Percentiles rank a stretch among this genome's conserved stretches.
Conservation (phyloP, 2,113 vertebrate species). For the Falcunculus frontatus region DNA sequence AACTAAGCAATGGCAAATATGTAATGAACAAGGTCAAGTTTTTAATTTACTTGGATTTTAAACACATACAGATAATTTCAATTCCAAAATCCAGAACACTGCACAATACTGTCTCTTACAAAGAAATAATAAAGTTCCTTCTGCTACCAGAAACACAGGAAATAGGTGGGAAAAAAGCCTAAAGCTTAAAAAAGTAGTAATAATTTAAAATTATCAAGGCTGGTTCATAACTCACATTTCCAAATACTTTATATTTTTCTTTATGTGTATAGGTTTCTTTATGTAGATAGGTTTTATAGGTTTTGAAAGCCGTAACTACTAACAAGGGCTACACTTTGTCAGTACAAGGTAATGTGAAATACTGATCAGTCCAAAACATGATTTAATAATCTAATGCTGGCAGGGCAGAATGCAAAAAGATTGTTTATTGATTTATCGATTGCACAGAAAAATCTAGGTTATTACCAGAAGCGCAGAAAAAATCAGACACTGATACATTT, state of each 20-base stretch:
- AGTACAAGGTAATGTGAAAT: not conserved
- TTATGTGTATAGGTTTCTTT: not conserved
- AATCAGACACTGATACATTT: not conserved
- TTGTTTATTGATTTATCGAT: not conserved
- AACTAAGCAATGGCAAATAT: not conserved
- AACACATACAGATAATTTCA: not conserved
- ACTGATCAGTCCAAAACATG: not conserved
- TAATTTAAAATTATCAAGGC: not conserved
- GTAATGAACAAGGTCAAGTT: not conserved
- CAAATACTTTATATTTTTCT: not conserved
- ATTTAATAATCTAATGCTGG: not conserved
- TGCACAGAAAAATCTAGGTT: not conserved
- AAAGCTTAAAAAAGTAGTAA: not conserved
- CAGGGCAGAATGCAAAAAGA: not conserved
- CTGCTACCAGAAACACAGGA: not conserved
- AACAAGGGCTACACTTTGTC: not conserved
- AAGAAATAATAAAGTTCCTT: not conserved
- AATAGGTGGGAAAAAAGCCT: not conserved
- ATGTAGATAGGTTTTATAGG: not conserved
- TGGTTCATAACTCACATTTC: not conserved
- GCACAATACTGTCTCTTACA: not conserved
- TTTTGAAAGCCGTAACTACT: not conserved
- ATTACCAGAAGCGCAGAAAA: not conserved
- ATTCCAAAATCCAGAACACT: not conserved
- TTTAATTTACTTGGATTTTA: not conserved